Conservation (phyloP, 2,888 invertebrate genomes). For the Beris morrisii region DNA sequence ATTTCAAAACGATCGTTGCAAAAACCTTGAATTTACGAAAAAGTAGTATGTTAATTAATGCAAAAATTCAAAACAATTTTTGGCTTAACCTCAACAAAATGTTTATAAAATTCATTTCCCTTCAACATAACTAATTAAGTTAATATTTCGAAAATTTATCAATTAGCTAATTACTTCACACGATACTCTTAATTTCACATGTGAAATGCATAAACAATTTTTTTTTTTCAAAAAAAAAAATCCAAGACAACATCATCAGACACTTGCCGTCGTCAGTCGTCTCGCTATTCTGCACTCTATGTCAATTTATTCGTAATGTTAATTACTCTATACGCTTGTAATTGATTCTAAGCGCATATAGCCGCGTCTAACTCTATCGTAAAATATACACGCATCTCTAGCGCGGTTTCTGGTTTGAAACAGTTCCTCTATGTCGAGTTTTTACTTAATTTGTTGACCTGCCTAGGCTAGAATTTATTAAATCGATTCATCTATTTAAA, state of each 20-base stretch:
- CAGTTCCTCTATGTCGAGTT: too few relatives aligned
- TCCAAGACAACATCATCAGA: neutral
- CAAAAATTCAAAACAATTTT: too few relatives aligned
- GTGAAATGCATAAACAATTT: neutral
- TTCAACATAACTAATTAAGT: too few relatives aligned
- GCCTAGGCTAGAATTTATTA: too few relatives aligned
- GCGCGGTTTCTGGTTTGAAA: neutral
- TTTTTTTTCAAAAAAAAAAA: neutral
- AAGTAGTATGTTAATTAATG: too few relatives aligned
- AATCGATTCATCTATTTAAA: too few relatives aligned
- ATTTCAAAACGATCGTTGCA: too few relatives aligned
- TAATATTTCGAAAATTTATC: neutral
- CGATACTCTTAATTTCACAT: neutral
- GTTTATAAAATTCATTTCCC: too few relatives aligned
- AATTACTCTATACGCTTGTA: slow-evolving; percentile 19
- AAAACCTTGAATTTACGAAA: too few relatives aligned
- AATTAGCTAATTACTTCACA: slow-evolving; percentile 11
- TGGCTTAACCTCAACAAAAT: too few relatives aligned
- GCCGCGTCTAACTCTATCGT: neutral
- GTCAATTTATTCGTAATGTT: slow-evolving; percentile 23
- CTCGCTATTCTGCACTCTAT: slow-evolving; percentile 23
- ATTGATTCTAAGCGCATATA: slow-evolving; percentile 21
- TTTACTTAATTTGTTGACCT: too few relatives aligned
- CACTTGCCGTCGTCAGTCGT: slow-evolving; percentile 14
- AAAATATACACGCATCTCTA: neutral